Conservation (phyloP, 1,140 invertebrate genomes). For the Drosophila murphyi region DNA sequence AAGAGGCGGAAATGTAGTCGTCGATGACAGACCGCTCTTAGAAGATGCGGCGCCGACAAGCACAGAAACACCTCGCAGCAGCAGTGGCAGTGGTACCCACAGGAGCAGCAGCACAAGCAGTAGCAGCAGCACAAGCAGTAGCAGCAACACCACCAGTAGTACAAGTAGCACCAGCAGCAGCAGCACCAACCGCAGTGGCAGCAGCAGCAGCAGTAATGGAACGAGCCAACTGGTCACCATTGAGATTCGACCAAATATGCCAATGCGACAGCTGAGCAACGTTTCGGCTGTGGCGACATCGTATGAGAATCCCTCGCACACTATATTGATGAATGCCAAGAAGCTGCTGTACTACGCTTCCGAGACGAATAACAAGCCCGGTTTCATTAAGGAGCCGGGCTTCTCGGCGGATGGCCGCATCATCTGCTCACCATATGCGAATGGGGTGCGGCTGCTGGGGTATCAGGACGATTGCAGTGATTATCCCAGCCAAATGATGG, state of each 20-base stretch:
- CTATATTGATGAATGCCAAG: slow-evolving; percentile 90
- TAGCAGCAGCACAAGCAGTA: background rate
- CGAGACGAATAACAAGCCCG: slow-evolving; percentile 94
- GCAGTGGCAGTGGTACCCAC: background rate
- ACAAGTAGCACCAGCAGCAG: slow-evolving; percentile 35
- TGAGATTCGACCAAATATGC: slow-evolving; percentile 48
- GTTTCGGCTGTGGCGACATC: slow-evolving; percentile 4
- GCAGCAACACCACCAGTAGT: slow-evolving; percentile 16
- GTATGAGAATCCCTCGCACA: slow-evolving; percentile 40
- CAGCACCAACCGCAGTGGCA: slow-evolving; percentile 34
- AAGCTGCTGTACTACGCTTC: slow-evolving; percentile 93
- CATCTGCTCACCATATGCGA: slow-evolving; percentile 95
- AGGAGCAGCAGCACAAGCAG: too few relatives aligned
- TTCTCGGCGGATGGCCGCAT: slow-evolving; percentile 95
- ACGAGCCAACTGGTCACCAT: slow-evolving; percentile 36
- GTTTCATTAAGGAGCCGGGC: slow-evolving; percentile 94
- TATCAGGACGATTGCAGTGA: slow-evolving; percentile 92
- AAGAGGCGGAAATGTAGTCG: too few relatives aligned
- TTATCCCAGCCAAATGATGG: slow-evolving; percentile 87
- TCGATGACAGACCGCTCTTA: too few relatives aligned
- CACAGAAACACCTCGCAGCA: background rate
- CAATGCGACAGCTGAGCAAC: slow-evolving; percentile 34
- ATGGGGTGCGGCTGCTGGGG: slow-evolving; percentile 92
- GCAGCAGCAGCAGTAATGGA: slow-evolving; percentile 27
- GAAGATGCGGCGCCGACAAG: background rate